Evolutionary conservation across 2,888 invertebrate species (phyloP), one percentile per base, ranked within the genome.

Genomic region (Protophormia terraenovae): DNA sequence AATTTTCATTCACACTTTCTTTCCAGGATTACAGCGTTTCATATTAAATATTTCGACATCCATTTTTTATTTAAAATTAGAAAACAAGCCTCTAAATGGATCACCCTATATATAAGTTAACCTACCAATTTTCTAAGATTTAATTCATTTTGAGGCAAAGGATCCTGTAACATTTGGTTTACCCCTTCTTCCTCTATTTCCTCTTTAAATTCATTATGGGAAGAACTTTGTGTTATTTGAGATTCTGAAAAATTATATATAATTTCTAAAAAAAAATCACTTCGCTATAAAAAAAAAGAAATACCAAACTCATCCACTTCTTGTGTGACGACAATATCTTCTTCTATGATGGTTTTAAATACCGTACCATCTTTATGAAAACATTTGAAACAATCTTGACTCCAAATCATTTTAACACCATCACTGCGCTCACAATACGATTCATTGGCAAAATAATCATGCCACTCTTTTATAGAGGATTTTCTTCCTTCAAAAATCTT

Each of bases 381-480:
- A 71, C 91, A 91, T 45, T 87, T 89, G 0, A 91, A 62, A 0
- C 60, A 29, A 3, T 88, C 86, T 2, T 10, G n/a, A 0, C 88
- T 87, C 91, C 92, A 92, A 27, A 92, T 78, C 87, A 90, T 87
- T 22, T 89, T 89, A 6, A 92, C 88, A 0, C 90, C 91, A 86
- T 92, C 91, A 27, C 89, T 88, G 0, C 92, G 90, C 86, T 90
- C 89, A 2, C 90, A 86, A 78, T 90, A 92, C 66, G 89, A 86
- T 77, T 92, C 90, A 53, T 90, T 89, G 24, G 86, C 88, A 27
- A 35, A 89, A 55, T 90, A 91, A 72, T 92, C 91, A 29, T 89
- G 90, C 91, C 91, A 92, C 67, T 92, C 91, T 4, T 88, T 76
- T 4, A 89, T 88, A 0, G 62, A 10, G 64, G 83, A n/a, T n/a